Conservation (phyloP, 2,888 invertebrate genomes). For the Drosophila histrio region DNA sequence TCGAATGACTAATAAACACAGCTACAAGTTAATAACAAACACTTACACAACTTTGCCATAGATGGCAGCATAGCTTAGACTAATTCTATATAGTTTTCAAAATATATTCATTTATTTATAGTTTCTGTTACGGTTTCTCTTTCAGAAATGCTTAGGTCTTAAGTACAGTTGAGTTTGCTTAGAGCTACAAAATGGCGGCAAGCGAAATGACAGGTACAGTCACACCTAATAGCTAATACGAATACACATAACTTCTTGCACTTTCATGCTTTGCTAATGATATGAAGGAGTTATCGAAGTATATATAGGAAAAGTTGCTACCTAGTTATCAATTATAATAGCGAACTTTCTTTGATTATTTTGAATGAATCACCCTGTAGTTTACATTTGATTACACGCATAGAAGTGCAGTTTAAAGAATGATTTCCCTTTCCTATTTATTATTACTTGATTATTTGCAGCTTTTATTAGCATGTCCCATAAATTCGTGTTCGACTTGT, state of each 20-base stretch:
- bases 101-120: constrained; percentile 23
- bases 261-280: constrained; percentile 40
- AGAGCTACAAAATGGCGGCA: constrained; percentile 40
- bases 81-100: constrained; percentile 23
- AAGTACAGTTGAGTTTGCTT: constrained; percentile 39
- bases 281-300: constrained; percentile 51
- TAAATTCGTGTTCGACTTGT: constrained; percentile 49
- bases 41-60: constrained; percentile 25
- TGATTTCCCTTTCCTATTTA: neutral
- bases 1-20: constrained; percentile 54
- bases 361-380: constrained; percentile 50
- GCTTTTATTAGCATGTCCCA: constrained; percentile 10
- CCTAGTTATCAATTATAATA: constrained; percentile 9
- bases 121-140: constrained; percentile 6
- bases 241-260: constrained; percentile 3
- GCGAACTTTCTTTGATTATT: constrained; percentile 10
- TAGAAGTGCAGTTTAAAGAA: constrained; percentile 9
- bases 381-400: constrained; percentile 31
- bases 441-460: constrained; percentile 19
- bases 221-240: constrained; percentile 22
- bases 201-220: constrained; percentile 61
- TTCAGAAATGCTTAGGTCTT: constrained; percentile 25
- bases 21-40: constrained; percentile 47
- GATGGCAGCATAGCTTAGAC: constrained; percentile 1
- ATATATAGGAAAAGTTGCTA: constrained; percentile 9